phyloP scores from a whole-genome alignment of 2,888 invertebrate species.

The Acrobasis suavella region DNA sequence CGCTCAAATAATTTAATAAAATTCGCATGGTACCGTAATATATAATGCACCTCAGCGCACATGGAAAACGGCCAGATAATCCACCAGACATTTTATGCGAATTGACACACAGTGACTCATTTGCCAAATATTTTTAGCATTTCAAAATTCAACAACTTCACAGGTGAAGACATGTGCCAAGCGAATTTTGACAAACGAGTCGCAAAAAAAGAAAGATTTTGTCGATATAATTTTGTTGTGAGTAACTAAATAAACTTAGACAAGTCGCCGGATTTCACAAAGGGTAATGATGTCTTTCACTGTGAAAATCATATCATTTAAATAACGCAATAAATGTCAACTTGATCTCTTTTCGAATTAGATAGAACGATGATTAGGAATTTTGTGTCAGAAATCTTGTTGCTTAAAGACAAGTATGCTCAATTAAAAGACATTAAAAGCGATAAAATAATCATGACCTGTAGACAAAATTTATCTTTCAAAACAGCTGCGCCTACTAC shows the following conservation, averaged over 20 bases:
- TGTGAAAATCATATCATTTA: too few species aligned
- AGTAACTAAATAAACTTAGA: background rate
- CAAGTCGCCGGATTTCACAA: too few species aligned
- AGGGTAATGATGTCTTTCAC: too few species aligned
- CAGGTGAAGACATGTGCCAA: slow-evolving; percentile 46
- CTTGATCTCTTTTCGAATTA: too few species aligned
- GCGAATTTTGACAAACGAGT: slow-evolving; percentile 43
- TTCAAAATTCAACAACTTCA: slow-evolving; percentile 44
- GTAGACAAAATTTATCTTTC: too few species aligned
- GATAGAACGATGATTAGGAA: too few species aligned
- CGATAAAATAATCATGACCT: too few species aligned
- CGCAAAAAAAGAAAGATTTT: background rate
- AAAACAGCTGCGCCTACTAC: too few species aligned
- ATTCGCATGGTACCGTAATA: background rate
- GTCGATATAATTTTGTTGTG: background rate
- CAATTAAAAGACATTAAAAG: too few species aligned
- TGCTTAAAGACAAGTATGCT: too few species aligned
- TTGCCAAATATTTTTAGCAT: slow-evolving; percentile 52
- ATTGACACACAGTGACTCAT: slow-evolving; percentile 26
- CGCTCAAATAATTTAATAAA: background rate
- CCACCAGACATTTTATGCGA: background rate
- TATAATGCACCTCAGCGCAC: background rate
- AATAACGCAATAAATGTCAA: too few species aligned
- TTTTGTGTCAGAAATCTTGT: too few species aligned
- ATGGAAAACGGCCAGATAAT: background rate